Base-by-base conservation (phyloP, 2,113 vertebrate genomes). In the human (Homo sapiens) region DNA sequence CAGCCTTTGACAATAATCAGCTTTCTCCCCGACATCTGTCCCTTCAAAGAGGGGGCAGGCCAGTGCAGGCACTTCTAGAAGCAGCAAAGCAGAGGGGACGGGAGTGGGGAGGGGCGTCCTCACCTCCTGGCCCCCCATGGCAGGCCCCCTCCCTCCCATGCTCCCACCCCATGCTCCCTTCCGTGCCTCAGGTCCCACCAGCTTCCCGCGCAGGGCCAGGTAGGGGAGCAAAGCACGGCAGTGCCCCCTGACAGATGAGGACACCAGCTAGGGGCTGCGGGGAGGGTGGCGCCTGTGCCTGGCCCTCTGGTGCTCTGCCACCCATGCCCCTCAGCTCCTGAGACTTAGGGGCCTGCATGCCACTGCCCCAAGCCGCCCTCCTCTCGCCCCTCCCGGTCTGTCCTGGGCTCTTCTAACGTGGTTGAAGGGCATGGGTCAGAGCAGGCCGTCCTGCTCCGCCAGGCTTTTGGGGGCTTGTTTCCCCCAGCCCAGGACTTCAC, bases 1-100 rank as follows among this genome's bases (percentile, higher is more conserved):
- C 96, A 97, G 97, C 97, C 97, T 93, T n/a, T n/a, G 85, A 91
- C 55, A 27, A 9, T 97, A 97, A 98, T 98, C 97, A 78, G 97
- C 97, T 98, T 97, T 95, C 88, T 92, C 89, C 92, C 93, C 12
- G 27, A 89, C 96, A 97, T 96, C 97, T 96, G 96, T 88, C 95
- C 96, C 92, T 86, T 88, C 89, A 1, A 6, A 57, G 66, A 43
- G 80, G 57, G 85, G 84, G 80, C 90, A 75, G 73, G 89, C 35
- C 6, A 25, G 66, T 4, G 11, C 6, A 2, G 82, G 79, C 95
- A 35, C 81, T 57, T 95, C 73, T 35, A 75, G 75, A 45, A 79
- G 66, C 12, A 57, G 78, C 85, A 1, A 45, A 48, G 22, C 10
- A 7, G 64, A 64, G 75, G 64, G 93, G 30, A 30, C 2, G 1